Evolutionary conservation across 2,797 vertebrate species (phyloP), one percentile per base, ranked within the genome.

Genomic region (Nasua narica): DNA sequence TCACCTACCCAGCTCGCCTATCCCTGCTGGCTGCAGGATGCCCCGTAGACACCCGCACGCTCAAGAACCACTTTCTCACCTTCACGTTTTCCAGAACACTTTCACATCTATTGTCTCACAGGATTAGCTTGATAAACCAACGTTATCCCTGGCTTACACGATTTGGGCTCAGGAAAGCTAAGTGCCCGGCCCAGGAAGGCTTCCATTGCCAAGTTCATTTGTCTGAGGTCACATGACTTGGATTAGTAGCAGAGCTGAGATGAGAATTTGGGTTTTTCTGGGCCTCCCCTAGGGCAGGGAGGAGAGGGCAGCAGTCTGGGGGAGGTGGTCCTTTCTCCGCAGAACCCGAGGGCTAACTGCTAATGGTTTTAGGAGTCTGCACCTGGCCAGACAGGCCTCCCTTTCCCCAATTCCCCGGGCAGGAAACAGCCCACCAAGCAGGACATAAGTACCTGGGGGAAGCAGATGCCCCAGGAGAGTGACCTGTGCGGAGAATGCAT

Each of bases 401-500:
- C 21, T 50, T 7, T 29, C 27, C 58, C 52, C 29, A 43, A 48
- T 14, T 78, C 21, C 32, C 6, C 0, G 1, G 13, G 40, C 27
- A 19, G n/a, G 35, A 56, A 40, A 11, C 14, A 69, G 84, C 72
- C 91, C 29, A 23, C 5, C 5, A 32, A n/a, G 48, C 37, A 25
- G 0, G 18, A n/a, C 27, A 16, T 18, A 56, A 0, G 2, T 40
- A 18, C 54, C 14, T 32, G 4, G 43, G 81, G 65, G n/a, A 37
- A 91, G 40, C 15, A 58, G 85, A 67, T 10, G 60, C 15, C 12
- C 16, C 27, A 15, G 58, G 5, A 74, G 72, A 67, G 76, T 50
- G 54, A 32, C 5, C 3, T 19, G 9, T 11, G 18, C 1, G 58
- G 0, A 32, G 32, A 37, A 18, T 0, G 9, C 37, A 16, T 40